Evolutionary conservation across 2,113 vertebrate species (phyloP), one percentile per base, ranked within the genome.

Genomic region (Strix aluco): DNA sequence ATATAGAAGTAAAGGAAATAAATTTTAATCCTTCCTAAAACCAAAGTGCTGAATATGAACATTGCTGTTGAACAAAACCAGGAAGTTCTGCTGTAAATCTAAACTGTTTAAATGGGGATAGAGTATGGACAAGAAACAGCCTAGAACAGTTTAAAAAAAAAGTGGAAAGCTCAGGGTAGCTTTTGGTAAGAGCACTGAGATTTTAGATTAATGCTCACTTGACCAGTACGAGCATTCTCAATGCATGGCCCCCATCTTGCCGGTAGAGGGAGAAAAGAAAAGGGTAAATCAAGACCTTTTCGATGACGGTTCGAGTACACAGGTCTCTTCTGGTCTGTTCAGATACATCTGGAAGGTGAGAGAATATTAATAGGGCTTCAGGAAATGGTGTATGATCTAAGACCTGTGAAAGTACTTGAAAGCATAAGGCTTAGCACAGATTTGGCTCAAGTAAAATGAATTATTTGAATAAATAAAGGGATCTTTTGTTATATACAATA

Each of bases 341-440:
- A 97, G 96, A 74, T 97, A 98, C 51, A 84, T 54, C 98, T 98
- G 96, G 79, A 96, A 70, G 79, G 90, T 40, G 62, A 92, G 72
- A 95, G 88, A 85, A 11, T 15, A 22, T 75, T 25, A 59, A 10
- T 0, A 61, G 49, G 23, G 26, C 8, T 90, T 20, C 42, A 75
- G 75, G 71, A 55, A 74, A 67, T 2, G 23, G 55, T 26, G 38
- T 75, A 22, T 11, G 23, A 58, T 54, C 14, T 14, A 69, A 47
- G 34, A 42, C 5, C 20, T 46, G 36, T 51, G 15, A 11, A 32
- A 34, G 26, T 34, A 4, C 25, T 11, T n/a, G 65, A 51, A 65
- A 70, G 27, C 23, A 2, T 27, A 46, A 59, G 15, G 38, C 15
- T 70, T 30, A 59, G 55, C 40, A 62, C 30, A 71, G 13, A 8